phyloP scores from a whole-genome alignment of 1,140 invertebrate species.

The Euura saliciscinereae region DNA sequence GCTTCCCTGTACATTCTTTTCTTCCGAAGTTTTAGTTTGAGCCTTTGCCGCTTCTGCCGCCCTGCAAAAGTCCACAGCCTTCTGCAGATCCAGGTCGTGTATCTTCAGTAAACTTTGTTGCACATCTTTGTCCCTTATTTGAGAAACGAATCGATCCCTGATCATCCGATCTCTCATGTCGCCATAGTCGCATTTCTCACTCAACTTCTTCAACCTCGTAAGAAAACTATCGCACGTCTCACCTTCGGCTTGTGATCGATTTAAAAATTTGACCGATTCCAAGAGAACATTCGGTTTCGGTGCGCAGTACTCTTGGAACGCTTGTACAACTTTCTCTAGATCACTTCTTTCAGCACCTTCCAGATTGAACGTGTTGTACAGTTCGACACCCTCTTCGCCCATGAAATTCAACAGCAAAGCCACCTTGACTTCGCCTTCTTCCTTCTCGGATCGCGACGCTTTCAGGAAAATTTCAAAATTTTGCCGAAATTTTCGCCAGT shows the following conservation, averaged over 20 bases:
- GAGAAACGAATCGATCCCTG: too few relatives aligned
- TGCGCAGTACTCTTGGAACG: conserved; percentile 38
- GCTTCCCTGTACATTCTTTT: too few relatives aligned
- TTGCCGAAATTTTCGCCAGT: conserved; percentile 38
- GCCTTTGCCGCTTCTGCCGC: too few relatives aligned
- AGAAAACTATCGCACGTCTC: conserved; percentile 27
- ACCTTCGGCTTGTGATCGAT: conserved; percentile 20
- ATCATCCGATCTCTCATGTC: too few relatives aligned
- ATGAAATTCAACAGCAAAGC: conserved; percentile 39
- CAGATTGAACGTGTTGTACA: conserved; percentile 42
- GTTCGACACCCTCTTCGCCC: conserved; percentile 40
- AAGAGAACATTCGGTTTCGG: conserved; percentile 38
- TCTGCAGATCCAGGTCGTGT: too few relatives aligned
- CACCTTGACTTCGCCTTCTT: conserved; percentile 35
- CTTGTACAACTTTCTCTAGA: conserved; percentile 27
- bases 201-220: conserved; percentile 30
- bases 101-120: too few relatives aligned
- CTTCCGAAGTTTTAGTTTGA: too few relatives aligned
- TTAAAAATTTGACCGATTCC: conserved; percentile 30
- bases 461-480: conserved; percentile 36
- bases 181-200: conserved; percentile 26
- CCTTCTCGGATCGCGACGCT: conserved; percentile 34
- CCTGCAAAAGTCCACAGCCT: too few relatives aligned
- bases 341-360: conserved; percentile 32
- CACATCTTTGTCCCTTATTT: too few relatives aligned